phyloP scores from a whole-genome alignment of 2,888 invertebrate genomes.

The Diarsia rubi region DNA sequence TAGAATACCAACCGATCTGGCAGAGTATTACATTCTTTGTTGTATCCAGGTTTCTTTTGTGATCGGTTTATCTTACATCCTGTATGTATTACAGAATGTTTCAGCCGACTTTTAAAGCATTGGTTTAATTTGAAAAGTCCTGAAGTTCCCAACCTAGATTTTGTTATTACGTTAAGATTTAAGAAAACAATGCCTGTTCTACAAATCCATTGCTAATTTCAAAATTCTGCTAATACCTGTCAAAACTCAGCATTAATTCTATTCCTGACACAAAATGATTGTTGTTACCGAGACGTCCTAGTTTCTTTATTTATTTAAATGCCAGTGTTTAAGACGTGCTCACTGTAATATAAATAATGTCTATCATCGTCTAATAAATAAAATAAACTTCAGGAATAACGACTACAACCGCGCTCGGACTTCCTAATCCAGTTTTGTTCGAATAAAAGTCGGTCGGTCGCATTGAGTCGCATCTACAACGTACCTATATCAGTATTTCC shows the following conservation, averaged over 20 bases:
- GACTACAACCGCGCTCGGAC: constrained; percentile 29
- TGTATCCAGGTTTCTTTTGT: not conserved
- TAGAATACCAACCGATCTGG: constrained; percentile 42
- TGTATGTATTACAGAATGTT: constrained; percentile 2
- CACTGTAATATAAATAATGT: constrained; percentile 47
- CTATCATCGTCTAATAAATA: constrained; percentile 46
- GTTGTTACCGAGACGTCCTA: constrained; percentile 38
- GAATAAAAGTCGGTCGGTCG: constrained; percentile 38
- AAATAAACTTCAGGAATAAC: constrained; percentile 48
- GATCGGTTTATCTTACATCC: not conserved
- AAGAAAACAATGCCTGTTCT: constrained; percentile 14
- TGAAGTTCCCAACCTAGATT: not conserved
- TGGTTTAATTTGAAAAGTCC: not conserved
- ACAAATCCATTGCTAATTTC: constrained; percentile 23
- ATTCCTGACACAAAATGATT: constrained; percentile 42
- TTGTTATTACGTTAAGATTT: not conserved
- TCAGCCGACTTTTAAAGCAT: not conserved
- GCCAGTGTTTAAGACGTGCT: constrained; percentile 31
- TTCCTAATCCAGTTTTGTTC: constrained; percentile 47
- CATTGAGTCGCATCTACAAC: constrained; percentile 10
- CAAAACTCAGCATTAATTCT: constrained; percentile 44
- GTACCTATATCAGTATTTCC: constrained; percentile 20
- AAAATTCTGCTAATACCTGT: constrained; percentile 42
- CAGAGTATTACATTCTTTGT: constrained; percentile 18
- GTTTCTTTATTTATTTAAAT: constrained; percentile 42